A percentile compares a stretch with the other conserved stretches of the same genome.
These are phyloP conservation scores for Callospermophilus lateralis DNA, from an alignment of 2,113 vertebrate genomes.

Conservation along the genomic window DNA sequence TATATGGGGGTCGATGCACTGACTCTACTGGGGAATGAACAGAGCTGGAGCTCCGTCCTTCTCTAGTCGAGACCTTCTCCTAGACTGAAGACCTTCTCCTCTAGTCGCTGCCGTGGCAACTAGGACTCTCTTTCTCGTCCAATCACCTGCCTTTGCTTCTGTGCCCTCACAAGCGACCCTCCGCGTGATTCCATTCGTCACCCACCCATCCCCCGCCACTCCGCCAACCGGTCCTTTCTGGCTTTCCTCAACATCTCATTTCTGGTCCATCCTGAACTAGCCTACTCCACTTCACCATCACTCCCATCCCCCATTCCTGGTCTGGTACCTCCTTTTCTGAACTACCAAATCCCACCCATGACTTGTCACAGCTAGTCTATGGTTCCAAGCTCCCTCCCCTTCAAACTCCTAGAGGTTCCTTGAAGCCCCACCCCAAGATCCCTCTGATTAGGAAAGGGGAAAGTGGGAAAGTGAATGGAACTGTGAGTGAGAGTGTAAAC, in stretches of 20 bases:
- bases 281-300: neutral
- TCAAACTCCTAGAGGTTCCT: no score
- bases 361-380: neutral
- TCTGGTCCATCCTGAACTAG: neutral
- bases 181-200: neutral
- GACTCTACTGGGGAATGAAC: neutral
- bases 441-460: neutral
- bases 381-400: neutral
- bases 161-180: neutral
- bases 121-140: neutral
- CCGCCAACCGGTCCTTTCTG: neutral
- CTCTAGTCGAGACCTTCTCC: neutral
- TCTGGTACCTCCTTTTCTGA: neutral
- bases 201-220: neutral
- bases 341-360: neutral
- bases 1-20: neutral
- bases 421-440: neutral
- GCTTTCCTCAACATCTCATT: neutral
- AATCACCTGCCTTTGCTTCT: neutral
- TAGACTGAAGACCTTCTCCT: rapidly evolving
- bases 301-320: neutral
- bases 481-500: neutral
- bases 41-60: rapidly evolving
- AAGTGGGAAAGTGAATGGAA: neutral
- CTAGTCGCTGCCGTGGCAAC: neutral